These are phyloP conservation scores for Bombus polaris DNA, from an alignment of 1,140 invertebrate genomes.

Conservation along the genomic window DNA sequence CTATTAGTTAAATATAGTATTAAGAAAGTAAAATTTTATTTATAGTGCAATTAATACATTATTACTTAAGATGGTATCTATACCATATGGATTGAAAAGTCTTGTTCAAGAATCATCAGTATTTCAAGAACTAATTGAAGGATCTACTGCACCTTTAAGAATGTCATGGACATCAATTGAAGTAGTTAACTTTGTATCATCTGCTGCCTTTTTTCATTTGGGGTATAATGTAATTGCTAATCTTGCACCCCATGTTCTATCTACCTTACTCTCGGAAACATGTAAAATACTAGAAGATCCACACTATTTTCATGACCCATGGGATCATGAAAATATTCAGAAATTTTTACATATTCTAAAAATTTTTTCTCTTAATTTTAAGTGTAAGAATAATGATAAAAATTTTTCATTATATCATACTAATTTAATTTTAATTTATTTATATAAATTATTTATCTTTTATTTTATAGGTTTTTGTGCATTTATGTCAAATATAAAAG, in stretches of 20 bases:
- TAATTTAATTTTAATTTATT: slow-evolving; percentile 22
- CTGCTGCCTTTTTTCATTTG: slow-evolving; percentile 70
- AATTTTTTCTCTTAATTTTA: slow-evolving; percentile 77
- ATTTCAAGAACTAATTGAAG: slow-evolving; percentile 77
- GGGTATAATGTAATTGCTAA: slow-evolving; percentile 71
- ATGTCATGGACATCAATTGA: slow-evolving; percentile 76
- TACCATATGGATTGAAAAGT: slow-evolving; percentile 75
- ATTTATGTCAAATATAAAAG: slow-evolving; percentile 69
- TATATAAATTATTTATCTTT: slow-evolving; percentile 16
- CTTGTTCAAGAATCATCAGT: slow-evolving; percentile 72
- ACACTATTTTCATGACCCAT: slow-evolving; percentile 76
- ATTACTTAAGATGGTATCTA: slow-evolving; percentile 74
- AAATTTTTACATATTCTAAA: slow-evolving; percentile 77
- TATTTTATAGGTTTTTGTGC: slow-evolving; percentile 73
- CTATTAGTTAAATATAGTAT: slow-evolving; percentile 10
- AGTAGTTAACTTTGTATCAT: slow-evolving; percentile 75
- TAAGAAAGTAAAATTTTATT: slow-evolving; percentile 51
- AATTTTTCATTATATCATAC: background rate
- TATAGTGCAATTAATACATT: slow-evolving; percentile 75
- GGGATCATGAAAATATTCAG: slow-evolving; percentile 69
- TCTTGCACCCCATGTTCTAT: slow-evolving; percentile 76
- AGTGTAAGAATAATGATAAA: slow-evolving; percentile 71
- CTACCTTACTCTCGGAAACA: slow-evolving; percentile 75
- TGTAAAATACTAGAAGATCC: slow-evolving; percentile 73
- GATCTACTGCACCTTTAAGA: slow-evolving; percentile 75